A percentile compares a stretch with the other conserved stretches of the same genome.
Conservation (phyloP, 2,888 invertebrate genomes). For the Octonoba sinensis region DNA sequence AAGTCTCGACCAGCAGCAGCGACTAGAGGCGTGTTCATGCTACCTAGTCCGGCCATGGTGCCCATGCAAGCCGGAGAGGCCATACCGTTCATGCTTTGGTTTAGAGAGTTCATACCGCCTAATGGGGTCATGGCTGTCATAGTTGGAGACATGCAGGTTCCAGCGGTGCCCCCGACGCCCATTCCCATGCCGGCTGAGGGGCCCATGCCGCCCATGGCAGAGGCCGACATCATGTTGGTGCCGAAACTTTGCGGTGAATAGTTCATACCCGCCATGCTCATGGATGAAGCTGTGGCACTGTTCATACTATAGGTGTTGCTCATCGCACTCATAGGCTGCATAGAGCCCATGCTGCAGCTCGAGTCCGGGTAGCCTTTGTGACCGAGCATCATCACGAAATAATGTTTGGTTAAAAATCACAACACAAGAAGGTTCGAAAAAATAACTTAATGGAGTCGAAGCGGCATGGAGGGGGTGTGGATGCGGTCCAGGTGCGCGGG, state of each 20-base stretch:
- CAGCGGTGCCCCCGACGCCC: constrained; percentile 49
- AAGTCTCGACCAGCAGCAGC: constrained; percentile 45
- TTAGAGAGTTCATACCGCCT: constrained; percentile 60
- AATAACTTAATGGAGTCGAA: neutral
- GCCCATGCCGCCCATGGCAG: constrained; percentile 59
- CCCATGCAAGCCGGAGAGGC: constrained; percentile 67
- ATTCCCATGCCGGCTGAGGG: constrained; percentile 58
- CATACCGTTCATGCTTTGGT: constrained; percentile 63
- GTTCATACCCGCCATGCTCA: constrained; percentile 63
- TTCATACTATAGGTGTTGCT: constrained; percentile 64
- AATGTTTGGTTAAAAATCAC: constrained; percentile 24
- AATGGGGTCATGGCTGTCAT: constrained; percentile 61
- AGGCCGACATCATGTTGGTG: constrained; percentile 60
- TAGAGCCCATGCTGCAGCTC: constrained; percentile 59
- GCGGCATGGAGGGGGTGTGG: neutral
- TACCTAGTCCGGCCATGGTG: constrained; percentile 54
- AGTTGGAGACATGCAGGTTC: constrained; percentile 60
- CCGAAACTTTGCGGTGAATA: constrained; percentile 62
- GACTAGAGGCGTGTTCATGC: constrained; percentile 35
- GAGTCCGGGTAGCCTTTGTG: constrained; percentile 64
- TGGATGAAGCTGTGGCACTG: constrained; percentile 59
- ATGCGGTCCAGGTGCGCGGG: constrained; percentile 15
- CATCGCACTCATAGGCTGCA: constrained; percentile 62
- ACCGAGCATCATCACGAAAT: constrained; percentile 41
- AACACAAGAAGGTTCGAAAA: constrained; percentile 28